Percentiles rank a stretch among this genome's conserved stretches.
Evolutionary conservation across 2,888 invertebrate species (phyloP).

Genomic region (Rhorus exstirpatorius): DNA sequence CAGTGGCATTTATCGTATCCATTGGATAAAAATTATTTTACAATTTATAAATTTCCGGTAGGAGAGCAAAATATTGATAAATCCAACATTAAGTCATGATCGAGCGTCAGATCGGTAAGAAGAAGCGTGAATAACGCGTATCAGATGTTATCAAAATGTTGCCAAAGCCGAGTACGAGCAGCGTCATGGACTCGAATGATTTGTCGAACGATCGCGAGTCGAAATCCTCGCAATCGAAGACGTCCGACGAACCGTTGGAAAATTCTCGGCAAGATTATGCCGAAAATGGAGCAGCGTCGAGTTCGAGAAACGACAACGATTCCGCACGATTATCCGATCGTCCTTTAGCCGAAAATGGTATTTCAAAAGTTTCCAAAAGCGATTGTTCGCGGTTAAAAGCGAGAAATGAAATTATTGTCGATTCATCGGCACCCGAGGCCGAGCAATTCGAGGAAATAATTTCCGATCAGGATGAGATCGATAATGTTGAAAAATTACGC

Average conservation of each 20-base stretch:
- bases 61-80: slow-evolving; percentile 1
- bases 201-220: slow-evolving; percentile 36
- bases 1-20: no score
- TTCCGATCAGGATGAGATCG: slow-evolving; percentile 55
- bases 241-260: background rate
- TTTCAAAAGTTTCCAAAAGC: background rate
- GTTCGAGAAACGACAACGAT: background rate
- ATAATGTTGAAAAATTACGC: slow-evolving; percentile 10
- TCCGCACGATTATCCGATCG: background rate
- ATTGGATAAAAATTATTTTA: background rate
- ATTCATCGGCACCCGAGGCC: slow-evolving; percentile 13
- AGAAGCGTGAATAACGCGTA: background rate
- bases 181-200: slow-evolving; percentile 48
- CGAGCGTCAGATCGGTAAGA: background rate
- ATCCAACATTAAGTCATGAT: background rate
- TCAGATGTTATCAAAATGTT: slow-evolving; percentile 63
- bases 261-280: background rate
- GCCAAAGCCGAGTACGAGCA: slow-evolving; percentile 58
- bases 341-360: slow-evolving; percentile 41
- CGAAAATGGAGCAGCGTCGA: slow-evolving; percentile 47
- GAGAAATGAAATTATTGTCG: slow-evolving; percentile 6
- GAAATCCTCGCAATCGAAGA: slow-evolving; percentile 20
- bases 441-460: slow-evolving; percentile 34
- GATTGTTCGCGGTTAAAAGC: background rate
- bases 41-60: background rate